Percentiles rank a stretch among this genome's conserved stretches.
Conservation (phyloP, 1,140 invertebrate genomes). For the Drosophila busckii region DNA sequence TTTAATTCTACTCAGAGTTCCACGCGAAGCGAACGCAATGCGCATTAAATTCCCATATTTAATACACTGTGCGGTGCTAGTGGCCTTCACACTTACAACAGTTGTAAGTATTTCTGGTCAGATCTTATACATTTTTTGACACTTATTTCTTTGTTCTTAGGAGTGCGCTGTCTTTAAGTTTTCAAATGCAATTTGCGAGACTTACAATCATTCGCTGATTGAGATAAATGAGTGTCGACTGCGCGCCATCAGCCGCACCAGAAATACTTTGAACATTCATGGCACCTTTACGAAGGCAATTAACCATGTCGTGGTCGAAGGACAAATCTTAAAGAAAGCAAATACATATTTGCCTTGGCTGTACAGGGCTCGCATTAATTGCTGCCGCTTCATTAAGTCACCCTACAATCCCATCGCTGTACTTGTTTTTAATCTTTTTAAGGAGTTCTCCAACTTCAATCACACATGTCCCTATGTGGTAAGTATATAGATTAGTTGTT, state of each 20-base stretch:
- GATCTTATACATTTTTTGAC: not conserved
- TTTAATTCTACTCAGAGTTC: too few relatives aligned
- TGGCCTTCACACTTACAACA: too few relatives aligned
- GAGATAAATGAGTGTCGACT: constrained; percentile 3
- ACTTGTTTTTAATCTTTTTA: not conserved
- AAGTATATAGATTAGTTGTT: constrained; percentile 1
- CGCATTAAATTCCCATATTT: too few relatives aligned
- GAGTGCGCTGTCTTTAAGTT: constrained; percentile 7
- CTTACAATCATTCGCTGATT: constrained; percentile 17
- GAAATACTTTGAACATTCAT: constrained; percentile 2
- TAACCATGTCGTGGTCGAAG: not conserved
- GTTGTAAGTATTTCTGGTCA: not conserved
- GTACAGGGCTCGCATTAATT: not conserved
- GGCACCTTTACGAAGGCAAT: not conserved
- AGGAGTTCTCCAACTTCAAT: constrained; percentile 6
- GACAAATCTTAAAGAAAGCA: not conserved
- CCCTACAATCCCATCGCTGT: constrained; percentile 6
- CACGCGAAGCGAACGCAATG: too few relatives aligned
- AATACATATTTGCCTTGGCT: constrained; percentile 8
- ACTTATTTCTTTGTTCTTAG: not conserved
- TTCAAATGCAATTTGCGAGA: constrained; percentile 14
- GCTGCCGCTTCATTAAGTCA: not conserved
- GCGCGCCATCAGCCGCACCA: not conserved
- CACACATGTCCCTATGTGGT: constrained; percentile 9
- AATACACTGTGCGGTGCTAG: too few relatives aligned